Evolutionary conservation across 2,113 vertebrate species (phyloP).

Genomic region (Spea multiplicata): DNA sequence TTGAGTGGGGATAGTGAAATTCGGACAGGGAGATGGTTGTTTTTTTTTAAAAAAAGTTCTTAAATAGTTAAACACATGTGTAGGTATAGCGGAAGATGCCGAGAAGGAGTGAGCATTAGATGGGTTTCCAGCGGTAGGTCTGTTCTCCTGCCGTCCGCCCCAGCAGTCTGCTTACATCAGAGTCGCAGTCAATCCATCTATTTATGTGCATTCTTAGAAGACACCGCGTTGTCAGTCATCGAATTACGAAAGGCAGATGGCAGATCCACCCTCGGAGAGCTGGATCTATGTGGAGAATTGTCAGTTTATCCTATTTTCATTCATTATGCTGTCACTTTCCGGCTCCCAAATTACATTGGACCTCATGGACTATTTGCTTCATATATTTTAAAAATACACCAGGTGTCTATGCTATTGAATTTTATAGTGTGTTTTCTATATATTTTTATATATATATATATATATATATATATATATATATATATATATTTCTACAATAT

Average conservation of each 20-base stretch:
- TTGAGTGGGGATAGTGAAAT: too few species aligned
- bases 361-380: not conserved
- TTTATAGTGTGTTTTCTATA: too few species aligned
- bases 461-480: too few species aligned
- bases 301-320: conserved; percentile 16
- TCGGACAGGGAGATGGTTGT: too few species aligned
- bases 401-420: too few species aligned
- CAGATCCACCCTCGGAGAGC: not conserved
- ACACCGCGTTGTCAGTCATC: conserved; percentile 15
- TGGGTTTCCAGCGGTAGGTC: conserved; percentile 3
- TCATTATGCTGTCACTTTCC: not conserved
- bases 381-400: not conserved
- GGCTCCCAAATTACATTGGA: not conserved
- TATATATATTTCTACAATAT: too few species aligned
- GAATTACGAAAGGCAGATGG: conserved; percentile 30
- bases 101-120: not conserved
- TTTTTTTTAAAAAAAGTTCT: too few species aligned
- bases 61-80: too few species aligned
- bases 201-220: conserved; percentile 3
- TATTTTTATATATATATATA: too few species aligned
- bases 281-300: not conserved
- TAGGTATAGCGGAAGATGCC: not conserved
- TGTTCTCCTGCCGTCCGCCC: conserved; percentile 14
- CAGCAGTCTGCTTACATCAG: conserved; percentile 31
- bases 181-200: conserved; percentile 36